Conservation (phyloP, 2,797 vertebrate genomes). For the Xenopus petersii region DNA sequence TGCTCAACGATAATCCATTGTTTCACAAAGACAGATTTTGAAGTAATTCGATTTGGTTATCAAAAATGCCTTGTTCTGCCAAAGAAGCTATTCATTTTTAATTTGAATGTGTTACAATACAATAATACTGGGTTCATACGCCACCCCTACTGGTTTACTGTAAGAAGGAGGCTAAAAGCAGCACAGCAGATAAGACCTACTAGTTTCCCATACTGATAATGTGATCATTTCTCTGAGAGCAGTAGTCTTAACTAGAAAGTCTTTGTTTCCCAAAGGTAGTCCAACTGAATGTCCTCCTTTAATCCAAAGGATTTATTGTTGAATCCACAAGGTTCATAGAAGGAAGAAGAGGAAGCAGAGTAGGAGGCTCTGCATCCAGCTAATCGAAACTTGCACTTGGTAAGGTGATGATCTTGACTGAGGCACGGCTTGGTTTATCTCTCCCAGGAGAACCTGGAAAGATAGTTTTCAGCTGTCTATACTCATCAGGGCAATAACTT, state of each 20-base stretch:
- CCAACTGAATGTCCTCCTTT: slow-evolving; percentile 52
- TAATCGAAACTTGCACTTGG: slow-evolving; percentile 81
- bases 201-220: slow-evolving; percentile 50
- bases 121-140: slow-evolving; percentile 42
- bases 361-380: slow-evolving; percentile 73
- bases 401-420: slow-evolving; percentile 95
- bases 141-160: slow-evolving; percentile 32
- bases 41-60: slow-evolving; percentile 27
- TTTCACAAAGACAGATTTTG: slow-evolving; percentile 18
- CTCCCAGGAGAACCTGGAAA: slow-evolving; percentile 93
- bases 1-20: slow-evolving; percentile 16
- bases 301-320: slow-evolving; percentile 50
- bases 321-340: slow-evolving; percentile 51
- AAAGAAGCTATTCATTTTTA: slow-evolving; percentile 23
- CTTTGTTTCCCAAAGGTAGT: slow-evolving; percentile 49
- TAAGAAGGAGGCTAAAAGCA: slow-evolving; percentile 40
- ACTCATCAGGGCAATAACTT: slow-evolving; percentile 98
- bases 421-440: slow-evolving; percentile 99
- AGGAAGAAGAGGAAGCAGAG: slow-evolving; percentile 65
- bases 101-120: slow-evolving; percentile 18
- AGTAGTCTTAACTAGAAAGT: slow-evolving; percentile 52
- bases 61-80: slow-evolving; percentile 39
- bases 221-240: slow-evolving; percentile 51
- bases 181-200: slow-evolving; percentile 39
- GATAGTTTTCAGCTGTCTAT: slow-evolving; percentile 98